Evolutionary conservation across 1,140 invertebrate genomes (phyloP), one percentile per base, ranked within the genome.

Genomic region (Drosophila elegans): DNA sequence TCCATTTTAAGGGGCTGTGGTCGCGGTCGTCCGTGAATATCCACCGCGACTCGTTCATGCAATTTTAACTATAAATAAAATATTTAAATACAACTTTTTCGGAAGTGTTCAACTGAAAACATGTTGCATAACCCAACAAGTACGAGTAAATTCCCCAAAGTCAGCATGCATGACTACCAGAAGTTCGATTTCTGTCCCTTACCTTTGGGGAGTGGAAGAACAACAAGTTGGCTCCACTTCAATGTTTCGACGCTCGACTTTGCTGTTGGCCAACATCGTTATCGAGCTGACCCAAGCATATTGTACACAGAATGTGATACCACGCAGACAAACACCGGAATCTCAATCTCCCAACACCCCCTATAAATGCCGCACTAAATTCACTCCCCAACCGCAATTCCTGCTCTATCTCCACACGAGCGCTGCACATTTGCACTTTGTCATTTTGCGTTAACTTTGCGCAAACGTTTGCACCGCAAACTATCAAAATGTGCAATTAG

Each of bases 401-500:
- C 64, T 72, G 52, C 66, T 71, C 68, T 71, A 57, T 72, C 66
- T 57, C 51, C 51, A 10, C 52, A 13, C 66, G 34, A 71, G 12
- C 68, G 52, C 57, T 69, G 64, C 71, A 74, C 68, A 74, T 72
- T 72, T 74, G 67, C 67, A 72, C 39, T 72, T 60, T 73, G 67
- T 55, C 32, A 32, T 62, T 79, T 67, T 45, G 56, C 46, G 38
- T 71, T 68, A 80, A 80, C 77, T 80, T 69, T 80, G 63, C 45
- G 77, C 71, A 80, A 80, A 75, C 78, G 77, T 75, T 80, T 60
- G 63, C 78, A 64, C 69, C 77, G 62, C 69, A 80, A 80, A 80
- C 78, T 80, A 77, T 80, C 78, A 80, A 80, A 80, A 80, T 74
- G 78, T 71, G 77, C 77, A 80, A 80, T 80, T 80, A 80, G 78